Evolutionary conservation across 2,888 invertebrate genomes (phyloP).

Genomic region (Pseudoips prasinana): DNA sequence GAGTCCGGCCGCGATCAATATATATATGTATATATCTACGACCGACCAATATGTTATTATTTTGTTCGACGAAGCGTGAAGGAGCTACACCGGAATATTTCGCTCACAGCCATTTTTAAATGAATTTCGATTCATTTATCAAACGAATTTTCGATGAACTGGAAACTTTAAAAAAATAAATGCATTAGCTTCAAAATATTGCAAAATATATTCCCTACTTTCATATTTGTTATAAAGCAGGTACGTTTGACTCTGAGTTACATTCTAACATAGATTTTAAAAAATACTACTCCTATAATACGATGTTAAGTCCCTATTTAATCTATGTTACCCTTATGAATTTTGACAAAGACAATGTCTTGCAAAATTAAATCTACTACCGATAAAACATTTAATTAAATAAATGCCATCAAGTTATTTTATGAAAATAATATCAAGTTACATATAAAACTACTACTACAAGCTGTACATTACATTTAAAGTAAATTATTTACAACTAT

Average conservation of each 20-base stretch:
- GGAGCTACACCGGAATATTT: conserved; percentile 43
- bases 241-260: conserved; percentile 54
- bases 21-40: conserved; percentile 8
- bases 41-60: conserved; percentile 57
- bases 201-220: conserved; percentile 12
- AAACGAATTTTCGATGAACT: conserved; percentile 46
- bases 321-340: conserved; percentile 25
- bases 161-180: conserved; percentile 27
- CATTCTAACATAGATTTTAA: conserved; percentile 9
- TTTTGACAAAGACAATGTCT: conserved; percentile 17
- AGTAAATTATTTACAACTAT: conserved; percentile 32
- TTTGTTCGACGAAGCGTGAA: conserved; percentile 54
- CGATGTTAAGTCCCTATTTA: conserved; percentile 21
- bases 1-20: conserved; percentile 23
- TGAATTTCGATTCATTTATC: conserved; percentile 51
- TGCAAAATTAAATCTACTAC: conserved; percentile 12
- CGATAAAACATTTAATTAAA: conserved; percentile 14
- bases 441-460: conserved; percentile 27
- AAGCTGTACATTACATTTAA: conserved; percentile 34
- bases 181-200: neutral
- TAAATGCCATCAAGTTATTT: conserved; percentile 18
- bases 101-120: conserved; percentile 61
- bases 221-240: conserved; percentile 33
- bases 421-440: conserved; percentile 43
- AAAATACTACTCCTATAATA: conserved; percentile 13